A percentile compares a stretch with the other conserved stretches of the same genome.
phyloP scores from a whole-genome alignment of 2,113 vertebrate species.

The Chionis minor region DNA sequence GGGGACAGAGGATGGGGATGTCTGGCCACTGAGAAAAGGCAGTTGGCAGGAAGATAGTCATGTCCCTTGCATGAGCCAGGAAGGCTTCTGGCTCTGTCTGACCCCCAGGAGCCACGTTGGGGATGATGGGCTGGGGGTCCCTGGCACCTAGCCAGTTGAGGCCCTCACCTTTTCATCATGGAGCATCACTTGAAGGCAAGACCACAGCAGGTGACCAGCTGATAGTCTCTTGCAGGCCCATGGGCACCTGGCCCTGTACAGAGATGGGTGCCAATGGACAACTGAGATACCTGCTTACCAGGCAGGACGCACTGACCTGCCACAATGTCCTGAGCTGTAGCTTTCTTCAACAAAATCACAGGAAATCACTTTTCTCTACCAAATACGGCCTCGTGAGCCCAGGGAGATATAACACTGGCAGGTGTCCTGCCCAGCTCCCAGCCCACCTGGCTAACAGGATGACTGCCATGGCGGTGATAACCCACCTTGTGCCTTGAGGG shows the following conservation, averaged over 20 bases:
- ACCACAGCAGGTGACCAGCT: background rate
- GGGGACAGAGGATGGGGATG: background rate
- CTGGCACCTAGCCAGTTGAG: background rate
- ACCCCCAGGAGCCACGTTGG: fast-evolving
- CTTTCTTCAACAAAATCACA: background rate
- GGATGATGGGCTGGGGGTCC: background rate
- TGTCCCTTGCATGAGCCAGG: background rate
- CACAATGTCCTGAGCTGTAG: background rate
- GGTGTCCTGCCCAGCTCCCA: background rate
- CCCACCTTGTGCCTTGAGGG: background rate
- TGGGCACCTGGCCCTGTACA: fast-evolving
- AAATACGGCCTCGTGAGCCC: background rate
- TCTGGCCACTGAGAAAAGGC: background rate
- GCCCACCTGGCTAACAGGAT: fast-evolving
- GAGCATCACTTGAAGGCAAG: background rate
- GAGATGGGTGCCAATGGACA: background rate
- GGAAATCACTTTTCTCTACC: background rate
- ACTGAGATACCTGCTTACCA: background rate
- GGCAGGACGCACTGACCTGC: background rate
- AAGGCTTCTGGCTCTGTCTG: background rate
- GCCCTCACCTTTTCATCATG: fast-evolving
- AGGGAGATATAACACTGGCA: background rate
- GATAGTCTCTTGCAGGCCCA: background rate
- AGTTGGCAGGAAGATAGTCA: background rate
- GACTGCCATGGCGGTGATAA: background rate